Evolutionary conservation across 2,113 vertebrate genomes (phyloP).

Genomic region (Siniperca chuatsi): DNA sequence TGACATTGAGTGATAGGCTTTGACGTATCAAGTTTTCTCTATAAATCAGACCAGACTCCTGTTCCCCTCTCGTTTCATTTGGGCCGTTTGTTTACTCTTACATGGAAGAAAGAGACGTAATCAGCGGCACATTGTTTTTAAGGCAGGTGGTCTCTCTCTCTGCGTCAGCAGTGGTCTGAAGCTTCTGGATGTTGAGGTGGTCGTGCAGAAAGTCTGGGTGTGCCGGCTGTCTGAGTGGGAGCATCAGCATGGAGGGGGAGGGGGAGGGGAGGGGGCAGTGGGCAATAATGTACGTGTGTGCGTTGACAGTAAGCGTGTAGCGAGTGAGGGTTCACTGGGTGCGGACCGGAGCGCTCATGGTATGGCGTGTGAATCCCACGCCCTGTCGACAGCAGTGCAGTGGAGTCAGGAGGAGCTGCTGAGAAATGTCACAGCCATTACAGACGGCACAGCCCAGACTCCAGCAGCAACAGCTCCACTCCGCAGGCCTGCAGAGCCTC

Average conservation of each 20-base stretch:
- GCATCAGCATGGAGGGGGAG: conserved; percentile 35
- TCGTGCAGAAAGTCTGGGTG: conserved; percentile 68
- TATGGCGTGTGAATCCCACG: conserved; percentile 78
- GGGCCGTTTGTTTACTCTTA: not conserved
- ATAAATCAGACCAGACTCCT: conserved; percentile 18
- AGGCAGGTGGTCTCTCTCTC: conserved; percentile 5
- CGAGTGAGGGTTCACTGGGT: conserved; percentile 74
- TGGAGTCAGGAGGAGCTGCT: conserved; percentile 75
- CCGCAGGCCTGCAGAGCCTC: conserved; percentile 44
- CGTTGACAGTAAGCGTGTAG: conserved; percentile 50
- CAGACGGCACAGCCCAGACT: conserved; percentile 60
- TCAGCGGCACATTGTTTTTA: conserved; percentile 4
- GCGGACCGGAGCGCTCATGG: conserved; percentile 66
- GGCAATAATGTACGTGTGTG: conserved; percentile 54
- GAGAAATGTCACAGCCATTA: conserved; percentile 80
- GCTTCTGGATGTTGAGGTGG: conserved; percentile 53
- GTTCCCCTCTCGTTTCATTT: not conserved
- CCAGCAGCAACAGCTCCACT: conserved; percentile 52
- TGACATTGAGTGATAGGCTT: conserved; percentile 70
- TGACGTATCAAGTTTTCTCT: conserved; percentile 29
- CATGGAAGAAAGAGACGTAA: not conserved
- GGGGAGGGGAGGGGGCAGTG: not conserved
- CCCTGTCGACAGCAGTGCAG: conserved; percentile 78
- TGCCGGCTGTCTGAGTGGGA: conserved; percentile 66
- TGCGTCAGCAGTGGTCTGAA: conserved; percentile 45